These are phyloP conservation scores for Picathartes gymnocephalus DNA, from an alignment of 2,113 vertebrate genomes.

Conservation along the genomic window DNA sequence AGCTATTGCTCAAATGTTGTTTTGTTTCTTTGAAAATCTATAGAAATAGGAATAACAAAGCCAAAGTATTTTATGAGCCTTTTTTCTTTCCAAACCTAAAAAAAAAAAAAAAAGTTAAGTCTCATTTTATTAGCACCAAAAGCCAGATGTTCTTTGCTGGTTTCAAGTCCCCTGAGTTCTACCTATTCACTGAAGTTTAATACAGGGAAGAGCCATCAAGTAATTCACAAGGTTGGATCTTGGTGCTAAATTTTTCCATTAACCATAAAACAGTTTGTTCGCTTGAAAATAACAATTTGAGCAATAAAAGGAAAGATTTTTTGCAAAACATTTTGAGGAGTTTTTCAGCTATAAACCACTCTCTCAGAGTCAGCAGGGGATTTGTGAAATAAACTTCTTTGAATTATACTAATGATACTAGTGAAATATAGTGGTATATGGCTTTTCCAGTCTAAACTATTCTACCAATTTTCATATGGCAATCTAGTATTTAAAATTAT, in stretches of 20 bases:
- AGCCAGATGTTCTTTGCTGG: conserved; percentile 50
- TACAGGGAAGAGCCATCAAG: conserved; percentile 21
- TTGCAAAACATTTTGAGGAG: neutral
- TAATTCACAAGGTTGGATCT: neutral
- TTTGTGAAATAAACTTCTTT: neutral
- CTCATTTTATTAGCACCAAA: conserved; percentile 36
- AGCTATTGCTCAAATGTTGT: neutral
- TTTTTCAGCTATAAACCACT: neutral
- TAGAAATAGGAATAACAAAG: neutral
- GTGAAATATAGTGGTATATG: neutral
- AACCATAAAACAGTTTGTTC: conserved; percentile 30
- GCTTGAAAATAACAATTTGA: conserved; percentile 38
- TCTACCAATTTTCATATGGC: neutral
- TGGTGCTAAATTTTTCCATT: neutral
- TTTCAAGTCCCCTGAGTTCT: neutral
- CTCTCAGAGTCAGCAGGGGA: neutral
- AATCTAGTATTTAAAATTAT: neutral
- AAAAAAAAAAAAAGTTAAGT: neutral
- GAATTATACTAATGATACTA: neutral
- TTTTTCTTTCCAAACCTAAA: neutral
- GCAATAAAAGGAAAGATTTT: conserved; percentile 34
- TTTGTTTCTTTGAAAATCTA: neutral
- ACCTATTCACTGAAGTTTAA: conserved; percentile 29
- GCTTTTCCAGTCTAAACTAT: neutral
- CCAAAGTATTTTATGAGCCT: neutral